Conservation (phyloP, 2,113 vertebrate species). For the Neolamprologus hecqui region DNA sequence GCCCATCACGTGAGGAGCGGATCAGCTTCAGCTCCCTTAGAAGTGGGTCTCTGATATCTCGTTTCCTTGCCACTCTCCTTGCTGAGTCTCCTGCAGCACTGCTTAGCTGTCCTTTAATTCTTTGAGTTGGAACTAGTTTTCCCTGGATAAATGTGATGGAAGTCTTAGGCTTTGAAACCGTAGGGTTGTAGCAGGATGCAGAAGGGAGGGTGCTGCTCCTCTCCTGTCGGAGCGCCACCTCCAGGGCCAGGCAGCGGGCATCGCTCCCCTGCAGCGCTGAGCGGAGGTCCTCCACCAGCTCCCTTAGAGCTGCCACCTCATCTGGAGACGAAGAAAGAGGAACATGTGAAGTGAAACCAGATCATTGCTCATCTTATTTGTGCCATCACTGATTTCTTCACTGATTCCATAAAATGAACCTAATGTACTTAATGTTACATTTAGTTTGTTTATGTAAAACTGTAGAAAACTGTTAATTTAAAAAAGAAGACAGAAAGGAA, state of each 20-base stretch:
- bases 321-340: background rate
- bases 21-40: slow-evolving; percentile 71
- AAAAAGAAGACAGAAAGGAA: background rate
- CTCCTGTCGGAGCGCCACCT: slow-evolving; percentile 61
- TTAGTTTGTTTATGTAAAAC: background rate
- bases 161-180: background rate
- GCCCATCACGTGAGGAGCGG: slow-evolving; percentile 69
- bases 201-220: background rate
- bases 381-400: background rate
- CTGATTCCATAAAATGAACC: background rate
- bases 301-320: slow-evolving; percentile 60
- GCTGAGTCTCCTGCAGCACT: background rate
- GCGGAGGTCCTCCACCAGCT: slow-evolving; percentile 77
- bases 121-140: slow-evolving; percentile 29
- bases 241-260: slow-evolving; percentile 71
- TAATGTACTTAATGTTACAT: background rate
- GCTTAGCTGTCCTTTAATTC: background rate
- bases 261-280: slow-evolving; percentile 74
- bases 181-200: background rate
- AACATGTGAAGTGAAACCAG: background rate
- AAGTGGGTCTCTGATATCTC: slow-evolving; percentile 51
- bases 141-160: slow-evolving; percentile 14
- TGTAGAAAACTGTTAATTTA: background rate
- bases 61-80: background rate
- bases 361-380: too few relatives aligned